These are phyloP conservation scores for Sebastes schlegelii DNA, from an alignment of 2,113 vertebrate genomes.

Conservation along the genomic window DNA sequence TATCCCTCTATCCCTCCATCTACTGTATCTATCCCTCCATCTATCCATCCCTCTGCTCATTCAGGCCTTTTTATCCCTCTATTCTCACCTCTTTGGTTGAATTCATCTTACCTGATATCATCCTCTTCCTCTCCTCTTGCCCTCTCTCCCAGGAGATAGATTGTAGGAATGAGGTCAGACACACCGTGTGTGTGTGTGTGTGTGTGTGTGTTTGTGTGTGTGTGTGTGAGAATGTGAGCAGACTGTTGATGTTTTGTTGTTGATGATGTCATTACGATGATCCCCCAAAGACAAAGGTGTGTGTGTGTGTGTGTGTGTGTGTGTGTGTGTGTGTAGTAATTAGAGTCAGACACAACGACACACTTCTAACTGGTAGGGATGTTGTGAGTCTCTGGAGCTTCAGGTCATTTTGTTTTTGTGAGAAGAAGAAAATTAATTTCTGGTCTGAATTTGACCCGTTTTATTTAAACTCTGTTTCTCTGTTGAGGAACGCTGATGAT, in stretches of 20 bases:
- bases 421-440: neutral
- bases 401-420: neutral
- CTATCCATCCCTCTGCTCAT: too few species aligned
- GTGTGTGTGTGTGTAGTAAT: neutral
- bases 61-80: too few species aligned
- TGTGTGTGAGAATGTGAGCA: slow-evolving; percentile 27
- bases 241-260: slow-evolving; percentile 67
- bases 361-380: neutral
- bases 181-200: slow-evolving; percentile 20
- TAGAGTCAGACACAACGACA: too few species aligned
- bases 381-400: slow-evolving; percentile 6
- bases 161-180: slow-evolving; percentile 69
- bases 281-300: slow-evolving; percentile 49
- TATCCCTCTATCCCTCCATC: too few species aligned
- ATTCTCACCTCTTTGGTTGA: too few species aligned
- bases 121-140: slow-evolving; percentile 20
- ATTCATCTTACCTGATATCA: too few species aligned
- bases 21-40: too few species aligned
- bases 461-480: neutral
- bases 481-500: neutral
- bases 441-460: neutral
- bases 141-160: slow-evolving; percentile 53
- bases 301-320: slow-evolving; percentile 1
- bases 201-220: slow-evolving; percentile 25
- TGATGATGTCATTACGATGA: slow-evolving; percentile 69